Evolutionary conservation across 2,113 vertebrate species (phyloP), one percentile per base, ranked within the genome.

Genomic region (Hyperoodon ampullatus): DNA sequence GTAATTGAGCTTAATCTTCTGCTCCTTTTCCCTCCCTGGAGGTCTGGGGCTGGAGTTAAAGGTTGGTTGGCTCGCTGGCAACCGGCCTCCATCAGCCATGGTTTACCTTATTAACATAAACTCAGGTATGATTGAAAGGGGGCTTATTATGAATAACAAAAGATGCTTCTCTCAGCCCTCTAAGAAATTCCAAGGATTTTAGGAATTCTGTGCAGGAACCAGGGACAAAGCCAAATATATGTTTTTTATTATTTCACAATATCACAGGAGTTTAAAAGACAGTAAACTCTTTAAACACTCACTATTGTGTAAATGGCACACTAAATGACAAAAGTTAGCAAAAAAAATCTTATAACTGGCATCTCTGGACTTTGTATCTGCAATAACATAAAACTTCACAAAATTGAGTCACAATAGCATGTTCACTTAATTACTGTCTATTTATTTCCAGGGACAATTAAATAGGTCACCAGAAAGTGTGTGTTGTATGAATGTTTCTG

Each of bases 241-340:
- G 75, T 10, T 82, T 94, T 35, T 72, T 94, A 89, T 72, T 94
- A 35, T 21, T 55, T 82, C 68, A 83, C 78, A 89, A 35, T 66
- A 83, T 75, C 47, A 82, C 23, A 58, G 47, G 33, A 84, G 7
- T 93, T 85, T 61, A 82, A 94, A 90, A 39, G 3, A 39, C 14
- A 58, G 4, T 28, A 50, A 86, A 10, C 21, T 88, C 33, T 92
- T 96, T 44, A 55, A 94, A 90, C 28, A 55, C 3, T 13, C 80
- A 44, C 33, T 71, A 6, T 70, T 42, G 16, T 61, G 4, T 72
- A 92, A 83, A 90, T 35, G 30, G 18, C 60, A 86, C 6, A 60
- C 2, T 71, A 66, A 77, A 86, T 82, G 33, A 68, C 28, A 15
- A 6, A 53, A 68, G 4, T 91, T 77, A 86, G 21, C 30, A 58